Percentiles rank a stretch among this genome's conserved stretches.
These are phyloP conservation scores for Drosophila yooni DNA, from an alignment of 2,888 invertebrate genomes.

Conservation along the genomic window DNA sequence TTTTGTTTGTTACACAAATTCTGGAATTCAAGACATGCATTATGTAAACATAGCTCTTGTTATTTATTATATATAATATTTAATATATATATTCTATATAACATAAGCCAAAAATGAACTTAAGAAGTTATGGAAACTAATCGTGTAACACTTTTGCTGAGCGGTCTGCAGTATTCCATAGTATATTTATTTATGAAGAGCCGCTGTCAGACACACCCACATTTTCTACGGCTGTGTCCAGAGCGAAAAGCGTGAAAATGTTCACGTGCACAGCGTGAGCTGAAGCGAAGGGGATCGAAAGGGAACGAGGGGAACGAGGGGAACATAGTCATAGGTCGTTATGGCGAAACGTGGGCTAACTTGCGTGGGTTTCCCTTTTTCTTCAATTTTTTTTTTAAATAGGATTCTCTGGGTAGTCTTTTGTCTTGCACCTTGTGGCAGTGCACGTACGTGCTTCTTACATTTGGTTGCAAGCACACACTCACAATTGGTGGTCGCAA, in stretches of 20 bases:
- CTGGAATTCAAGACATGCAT: neutral
- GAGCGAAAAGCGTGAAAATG: slow-evolving; percentile 64
- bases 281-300: neutral
- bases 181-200: neutral
- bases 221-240: slow-evolving; percentile 57
- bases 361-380: slow-evolving; percentile 51
- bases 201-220: slow-evolving; percentile 50
- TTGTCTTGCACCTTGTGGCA: slow-evolving; percentile 31
- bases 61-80: too few relatives aligned
- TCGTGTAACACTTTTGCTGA: neutral
- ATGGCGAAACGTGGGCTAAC: slow-evolving; percentile 55
- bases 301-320: neutral
- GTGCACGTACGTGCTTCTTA: slow-evolving; percentile 10
- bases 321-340: slow-evolving; percentile 44
- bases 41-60: neutral
- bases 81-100: too few relatives aligned
- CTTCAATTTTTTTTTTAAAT: slow-evolving; percentile 3
- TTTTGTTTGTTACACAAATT: neutral
- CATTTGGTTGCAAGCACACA: slow-evolving; percentile 5
- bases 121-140: too few relatives aligned
- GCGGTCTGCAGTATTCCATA: slow-evolving; percentile 22
- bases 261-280: slow-evolving; percentile 38
- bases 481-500: slow-evolving; percentile 51
- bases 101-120: neutral
- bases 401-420: slow-evolving; percentile 10